Base-by-base conservation (phyloP, 2,113 vertebrate genomes). In the Fregata magnificens region DNA sequence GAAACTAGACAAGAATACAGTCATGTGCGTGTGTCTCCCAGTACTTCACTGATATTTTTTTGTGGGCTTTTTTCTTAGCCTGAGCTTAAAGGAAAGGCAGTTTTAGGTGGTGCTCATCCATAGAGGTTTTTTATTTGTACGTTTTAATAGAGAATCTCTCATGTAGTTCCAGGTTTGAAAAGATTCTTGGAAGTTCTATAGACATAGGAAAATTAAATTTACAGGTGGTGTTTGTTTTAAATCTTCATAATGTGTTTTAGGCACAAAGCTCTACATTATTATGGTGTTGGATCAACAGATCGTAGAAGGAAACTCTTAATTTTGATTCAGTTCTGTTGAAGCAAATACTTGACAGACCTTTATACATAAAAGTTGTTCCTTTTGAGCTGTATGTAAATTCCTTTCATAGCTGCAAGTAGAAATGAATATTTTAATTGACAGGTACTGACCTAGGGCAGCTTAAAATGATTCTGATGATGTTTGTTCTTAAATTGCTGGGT, bases 321-420 rank as follows among this genome's bases (percentile, higher is more conserved):
- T 93, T 88, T 90, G 36, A 77, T 84, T 80, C 42, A 61, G 45
- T 62, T 89, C 40, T 89, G 29, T 59, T 42, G 34, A 82, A 96
- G 45, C 47, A 90, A 95, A 71, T 88, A 96, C 78, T 94, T 92
- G 78, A 72, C 45, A 62, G 65, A 42, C 21, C 40, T 70, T 78
- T 56, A 34, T n/a, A 76, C 42, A 65, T 70, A 8, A 59, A 78
- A 88, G 36, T 42, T 73, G 19, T 86, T 90, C 49, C 34, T 83
- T 88, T 67, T 56, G 40, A 84, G 28, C 42, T 76, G 29, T 88
- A 59, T 53, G 29, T 50, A 86, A 91, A 53, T 81, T 70, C 42
- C 16, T 69, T 84, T 73, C 4, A 11, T 45, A 44, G 82, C 32
- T 76, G 31, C 9, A 63, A 56, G 71, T 90, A 20, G 19, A 91